Evolutionary conservation across 2,888 invertebrate species (phyloP).

Genomic region (Frankliniella fusca): DNA sequence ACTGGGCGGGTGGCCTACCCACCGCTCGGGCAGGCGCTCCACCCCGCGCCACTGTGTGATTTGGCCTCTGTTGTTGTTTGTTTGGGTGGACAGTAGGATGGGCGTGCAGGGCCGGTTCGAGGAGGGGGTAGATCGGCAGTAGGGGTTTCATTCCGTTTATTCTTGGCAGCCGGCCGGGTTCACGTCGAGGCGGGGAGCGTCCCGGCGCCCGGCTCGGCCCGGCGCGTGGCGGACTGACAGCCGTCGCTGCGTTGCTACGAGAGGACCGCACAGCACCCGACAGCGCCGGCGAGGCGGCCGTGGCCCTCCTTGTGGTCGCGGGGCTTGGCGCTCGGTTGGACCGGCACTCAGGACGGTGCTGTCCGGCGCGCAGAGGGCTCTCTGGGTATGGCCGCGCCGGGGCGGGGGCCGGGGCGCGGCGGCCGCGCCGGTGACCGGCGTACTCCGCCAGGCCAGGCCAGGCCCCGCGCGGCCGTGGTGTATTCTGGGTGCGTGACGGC

Average conservation of each 20-base stretch:
- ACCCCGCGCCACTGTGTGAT: neutral
- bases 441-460: too few species aligned
- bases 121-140: neutral
- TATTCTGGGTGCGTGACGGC: too few species aligned
- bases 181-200: neutral
- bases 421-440: too few species aligned
- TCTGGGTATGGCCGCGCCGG: too few species aligned
- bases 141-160: too few species aligned
- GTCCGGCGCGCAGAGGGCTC: too few species aligned
- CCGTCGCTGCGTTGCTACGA: neutral
- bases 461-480: too few species aligned
- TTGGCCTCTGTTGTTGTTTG: slow-evolving; percentile 1
- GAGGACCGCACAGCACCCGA: too few species aligned
- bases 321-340: too few species aligned
- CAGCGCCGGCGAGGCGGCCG: neutral
- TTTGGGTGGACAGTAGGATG: neutral
- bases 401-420: too few species aligned
- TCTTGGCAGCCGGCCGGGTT: neutral
- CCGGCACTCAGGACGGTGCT: too few species aligned
- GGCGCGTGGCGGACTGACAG: neutral
- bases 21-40: neutral
- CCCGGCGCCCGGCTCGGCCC: neutral
- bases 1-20: neutral
- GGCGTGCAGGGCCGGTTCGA: neutral
- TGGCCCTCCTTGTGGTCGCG: too few species aligned